A percentile compares a stretch with the other conserved stretches of the same genome.
Conservation (phyloP, 2,888 invertebrate species). For the Sthenelais limicola region DNA sequence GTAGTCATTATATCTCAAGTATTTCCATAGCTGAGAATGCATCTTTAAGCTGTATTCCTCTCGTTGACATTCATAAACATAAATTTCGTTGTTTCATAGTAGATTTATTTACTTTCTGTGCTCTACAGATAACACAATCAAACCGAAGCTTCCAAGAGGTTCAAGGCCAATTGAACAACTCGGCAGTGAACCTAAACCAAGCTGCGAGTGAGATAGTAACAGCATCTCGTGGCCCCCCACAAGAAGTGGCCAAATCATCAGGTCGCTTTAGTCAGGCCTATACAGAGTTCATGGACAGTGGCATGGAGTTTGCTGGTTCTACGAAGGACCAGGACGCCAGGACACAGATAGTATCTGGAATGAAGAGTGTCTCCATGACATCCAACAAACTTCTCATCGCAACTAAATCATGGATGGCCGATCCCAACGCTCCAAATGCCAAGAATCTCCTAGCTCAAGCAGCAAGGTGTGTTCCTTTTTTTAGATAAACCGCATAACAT, state of each 20-base stretch:
- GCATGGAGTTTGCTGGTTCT: constrained; percentile 60
- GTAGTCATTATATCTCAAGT: too few species aligned
- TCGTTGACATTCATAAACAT: too few species aligned
- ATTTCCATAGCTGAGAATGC: too few species aligned
- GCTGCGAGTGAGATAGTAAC: constrained; percentile 88
- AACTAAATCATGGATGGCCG: constrained; percentile 91
- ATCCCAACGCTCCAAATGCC: constrained; percentile 90
- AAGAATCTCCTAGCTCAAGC: constrained; percentile 91
- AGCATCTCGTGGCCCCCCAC: constrained; percentile 79
- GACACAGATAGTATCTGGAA: constrained; percentile 86
- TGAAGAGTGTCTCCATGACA: constrained; percentile 89
- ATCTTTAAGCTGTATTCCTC: too few species aligned
- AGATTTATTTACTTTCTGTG: too few species aligned
- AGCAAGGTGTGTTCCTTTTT: constrained; percentile 80
- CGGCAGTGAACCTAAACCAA: constrained; percentile 87
- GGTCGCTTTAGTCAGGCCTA: constrained; percentile 83
- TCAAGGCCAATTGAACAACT: constrained; percentile 87
- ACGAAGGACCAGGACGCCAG: constrained; percentile 80
- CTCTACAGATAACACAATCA: constrained; percentile 79
- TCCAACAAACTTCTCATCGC: constrained; percentile 89
- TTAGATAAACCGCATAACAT: too few species aligned
- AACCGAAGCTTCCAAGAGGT: constrained; percentile 76
- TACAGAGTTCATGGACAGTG: constrained; percentile 80
- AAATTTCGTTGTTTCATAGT: too few species aligned
- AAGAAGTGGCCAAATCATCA: constrained; percentile 81